phyloP scores from a whole-genome alignment of 2,888 invertebrate genomes.

The Agrochola circellaris region DNA sequence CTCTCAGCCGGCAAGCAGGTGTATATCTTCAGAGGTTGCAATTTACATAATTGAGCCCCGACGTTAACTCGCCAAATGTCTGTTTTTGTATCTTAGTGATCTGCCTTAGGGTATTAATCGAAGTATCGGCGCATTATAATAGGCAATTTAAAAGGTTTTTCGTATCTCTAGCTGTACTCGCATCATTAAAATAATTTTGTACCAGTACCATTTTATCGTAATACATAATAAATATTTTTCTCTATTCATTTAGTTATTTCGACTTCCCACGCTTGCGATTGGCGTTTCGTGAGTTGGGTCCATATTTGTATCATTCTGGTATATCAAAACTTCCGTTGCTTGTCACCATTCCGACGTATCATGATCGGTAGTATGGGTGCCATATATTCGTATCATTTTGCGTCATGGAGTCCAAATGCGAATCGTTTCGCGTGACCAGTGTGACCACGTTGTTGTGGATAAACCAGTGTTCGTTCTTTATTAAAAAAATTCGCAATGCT shows the following conservation, averaged over 20 bases:
- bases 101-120: slow-evolving; percentile 51
- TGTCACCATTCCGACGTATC: slow-evolving; percentile 42
- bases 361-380: slow-evolving; percentile 21
- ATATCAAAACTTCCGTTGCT: slow-evolving; percentile 29
- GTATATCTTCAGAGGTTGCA: slow-evolving; percentile 61
- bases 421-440: slow-evolving; percentile 5
- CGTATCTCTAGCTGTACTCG: slow-evolving; percentile 16
- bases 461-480: background rate
- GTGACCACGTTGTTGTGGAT: slow-evolving; percentile 14
- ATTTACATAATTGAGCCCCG: slow-evolving; percentile 70
- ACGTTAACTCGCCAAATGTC: slow-evolving; percentile 41
- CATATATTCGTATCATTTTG: slow-evolving; percentile 22
- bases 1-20: slow-evolving; percentile 52
- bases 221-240: background rate
- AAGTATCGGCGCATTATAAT: slow-evolving; percentile 59
- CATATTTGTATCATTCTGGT: slow-evolving; percentile 17
- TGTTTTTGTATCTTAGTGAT: slow-evolving; percentile 39
- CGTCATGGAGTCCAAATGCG: slow-evolving; percentile 10
- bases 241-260: slow-evolving; percentile 26
- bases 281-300: slow-evolving; percentile 20
- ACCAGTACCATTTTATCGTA: slow-evolving; percentile 5
- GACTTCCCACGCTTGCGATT: slow-evolving; percentile 3
- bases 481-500: background rate
- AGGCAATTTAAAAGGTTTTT: slow-evolving; percentile 35
- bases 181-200: slow-evolving; percentile 30